Percentiles rank a stretch among this genome's conserved stretches.
These are phyloP conservation scores for Solen grandis DNA, from an alignment of 1,140 invertebrate genomes.

Conservation along the genomic window DNA sequence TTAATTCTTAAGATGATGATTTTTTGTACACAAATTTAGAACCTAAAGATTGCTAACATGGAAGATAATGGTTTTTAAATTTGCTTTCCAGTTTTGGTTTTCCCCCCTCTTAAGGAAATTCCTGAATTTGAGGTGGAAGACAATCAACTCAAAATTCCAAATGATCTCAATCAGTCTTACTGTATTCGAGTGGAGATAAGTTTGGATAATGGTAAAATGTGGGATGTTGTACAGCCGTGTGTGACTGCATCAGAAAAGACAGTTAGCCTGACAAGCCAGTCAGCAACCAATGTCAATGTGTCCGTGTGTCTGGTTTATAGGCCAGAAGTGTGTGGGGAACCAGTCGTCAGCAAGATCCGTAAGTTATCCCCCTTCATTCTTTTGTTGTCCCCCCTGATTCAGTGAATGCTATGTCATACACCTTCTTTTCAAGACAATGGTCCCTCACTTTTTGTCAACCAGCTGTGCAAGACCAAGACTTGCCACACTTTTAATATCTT, in stretches of 20 bases:
- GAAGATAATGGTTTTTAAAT: too few species aligned
- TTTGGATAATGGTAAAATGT: constrained; percentile 30
- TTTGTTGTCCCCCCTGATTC: too few species aligned
- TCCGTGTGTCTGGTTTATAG: constrained; percentile 66
- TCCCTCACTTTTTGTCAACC: too few species aligned
- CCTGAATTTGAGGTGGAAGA: constrained; percentile 48
- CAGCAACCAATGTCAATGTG: constrained; percentile 64
- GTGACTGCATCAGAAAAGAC: constrained; percentile 46
- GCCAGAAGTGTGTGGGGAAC: constrained; percentile 66
- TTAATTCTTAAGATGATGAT: too few species aligned
- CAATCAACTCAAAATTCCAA: constrained; percentile 35
- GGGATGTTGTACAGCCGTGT: constrained; percentile 53
- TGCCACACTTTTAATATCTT: too few species aligned
- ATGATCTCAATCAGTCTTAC: constrained; percentile 46
- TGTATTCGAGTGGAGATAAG: constrained; percentile 59
- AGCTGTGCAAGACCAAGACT: too few species aligned
- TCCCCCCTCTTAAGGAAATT: constrained; percentile 48
- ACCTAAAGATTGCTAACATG: too few species aligned
- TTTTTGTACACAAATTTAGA: too few species aligned
- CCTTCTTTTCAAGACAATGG: too few species aligned
- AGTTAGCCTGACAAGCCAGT: constrained; percentile 42
- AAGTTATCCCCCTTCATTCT: constrained; percentile 49
- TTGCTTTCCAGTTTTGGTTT: constrained; percentile 57
- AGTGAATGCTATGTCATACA: too few species aligned
- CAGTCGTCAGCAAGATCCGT: constrained; percentile 58